A percentile compares a stretch with the other conserved stretches of the same genome.
phyloP scores from a whole-genome alignment of 2,888 invertebrate species.

The Liodrosophila aerea region DNA sequence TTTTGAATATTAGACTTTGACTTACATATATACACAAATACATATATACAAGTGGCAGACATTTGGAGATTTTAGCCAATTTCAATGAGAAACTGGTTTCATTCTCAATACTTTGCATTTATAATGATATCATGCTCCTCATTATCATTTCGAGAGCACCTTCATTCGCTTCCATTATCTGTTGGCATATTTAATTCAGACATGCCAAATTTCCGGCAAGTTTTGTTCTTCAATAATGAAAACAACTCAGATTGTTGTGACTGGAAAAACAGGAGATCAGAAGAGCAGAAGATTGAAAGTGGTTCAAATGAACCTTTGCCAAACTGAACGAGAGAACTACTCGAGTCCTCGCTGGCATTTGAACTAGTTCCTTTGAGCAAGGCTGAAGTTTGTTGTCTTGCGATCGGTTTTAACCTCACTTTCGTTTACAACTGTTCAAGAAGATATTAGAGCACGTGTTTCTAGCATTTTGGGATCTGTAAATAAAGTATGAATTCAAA shows the following conservation, averaged over 20 bases:
- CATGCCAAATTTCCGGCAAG: background rate
- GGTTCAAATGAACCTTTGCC: too few relatives aligned
- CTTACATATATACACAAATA: background rate
- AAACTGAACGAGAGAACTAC: too few relatives aligned
- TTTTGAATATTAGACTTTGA: constrained; percentile 14
- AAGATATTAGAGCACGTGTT: too few relatives aligned
- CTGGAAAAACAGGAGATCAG: too few relatives aligned
- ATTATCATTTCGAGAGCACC: constrained; percentile 34
- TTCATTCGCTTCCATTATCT: background rate
- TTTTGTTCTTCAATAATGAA: background rate
- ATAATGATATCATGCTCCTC: constrained; percentile 41
- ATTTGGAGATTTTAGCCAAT: constrained; percentile 24
- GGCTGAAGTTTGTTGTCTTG: too few relatives aligned
- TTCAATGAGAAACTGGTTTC: constrained; percentile 29
- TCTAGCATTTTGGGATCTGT: too few relatives aligned
- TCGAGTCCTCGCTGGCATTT: too few relatives aligned
- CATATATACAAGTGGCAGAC: background rate
- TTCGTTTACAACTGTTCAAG: background rate
- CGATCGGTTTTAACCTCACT: too few relatives aligned
- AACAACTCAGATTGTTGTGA: too few relatives aligned
- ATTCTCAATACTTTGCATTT: background rate
- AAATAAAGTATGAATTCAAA: too few relatives aligned
- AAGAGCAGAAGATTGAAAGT: too few relatives aligned
- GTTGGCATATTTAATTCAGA: background rate
- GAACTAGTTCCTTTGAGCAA: too few relatives aligned